Conservation (phyloP, 2,113 vertebrate species). For the Scomber scombrus region DNA sequence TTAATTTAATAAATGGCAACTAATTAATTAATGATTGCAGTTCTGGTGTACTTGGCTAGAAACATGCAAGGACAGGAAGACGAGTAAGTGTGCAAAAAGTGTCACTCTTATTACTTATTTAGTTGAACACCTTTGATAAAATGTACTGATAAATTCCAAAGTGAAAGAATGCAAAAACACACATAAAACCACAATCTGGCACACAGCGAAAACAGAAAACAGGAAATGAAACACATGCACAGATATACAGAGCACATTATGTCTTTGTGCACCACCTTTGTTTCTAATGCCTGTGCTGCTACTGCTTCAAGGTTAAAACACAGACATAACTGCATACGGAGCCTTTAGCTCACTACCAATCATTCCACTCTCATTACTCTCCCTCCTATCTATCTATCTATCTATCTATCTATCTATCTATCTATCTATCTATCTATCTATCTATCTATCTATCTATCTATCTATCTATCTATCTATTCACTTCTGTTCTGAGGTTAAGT, state of each 20-base stretch:
- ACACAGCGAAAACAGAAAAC: constrained; percentile 16
- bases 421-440: constrained; percentile 40
- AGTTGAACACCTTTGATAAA: background rate
- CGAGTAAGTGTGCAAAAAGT: background rate
- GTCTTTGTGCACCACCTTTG: constrained; percentile 31
- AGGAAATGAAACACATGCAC: constrained; percentile 47
- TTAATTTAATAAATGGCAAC: too few relatives aligned
- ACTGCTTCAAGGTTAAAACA: constrained; percentile 56
- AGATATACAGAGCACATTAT: constrained; percentile 20
- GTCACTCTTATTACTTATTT: background rate
- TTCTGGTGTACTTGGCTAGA: background rate
- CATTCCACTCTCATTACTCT: constrained; percentile 28
- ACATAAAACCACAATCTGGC: constrained; percentile 23
- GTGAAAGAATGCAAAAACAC: constrained; percentile 23
- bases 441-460: constrained; percentile 20
- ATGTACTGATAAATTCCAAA: background rate
- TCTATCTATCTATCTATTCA: constrained; percentile 23
- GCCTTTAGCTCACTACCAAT: constrained; percentile 23
- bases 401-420: constrained; percentile 19
- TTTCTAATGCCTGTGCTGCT: constrained; percentile 23
- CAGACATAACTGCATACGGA: constrained; percentile 23
- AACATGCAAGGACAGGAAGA: background rate
- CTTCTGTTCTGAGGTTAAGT: constrained; percentile 4
- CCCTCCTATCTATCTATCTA: background rate
- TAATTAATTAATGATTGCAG: too few relatives aligned